phyloP scores from a whole-genome alignment of 2,888 invertebrate genomes.

The Oxystoma pomonae region DNA sequence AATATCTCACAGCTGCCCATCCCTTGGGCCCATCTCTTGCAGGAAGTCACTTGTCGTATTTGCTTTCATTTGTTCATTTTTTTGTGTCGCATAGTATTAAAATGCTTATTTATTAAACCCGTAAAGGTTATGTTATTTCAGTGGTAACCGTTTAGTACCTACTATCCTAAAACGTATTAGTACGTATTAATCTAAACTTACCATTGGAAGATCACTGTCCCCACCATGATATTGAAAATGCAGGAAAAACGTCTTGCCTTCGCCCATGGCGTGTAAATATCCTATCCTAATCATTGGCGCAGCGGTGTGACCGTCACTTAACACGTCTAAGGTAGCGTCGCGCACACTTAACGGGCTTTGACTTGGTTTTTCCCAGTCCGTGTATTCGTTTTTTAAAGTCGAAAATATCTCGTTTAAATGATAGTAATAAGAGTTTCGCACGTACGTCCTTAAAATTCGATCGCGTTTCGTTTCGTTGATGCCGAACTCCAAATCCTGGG shows the following conservation, averaged over 20 bases:
- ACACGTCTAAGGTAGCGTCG: slow-evolving; percentile 78
- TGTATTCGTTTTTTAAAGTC: slow-evolving; percentile 90
- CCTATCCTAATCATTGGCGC: slow-evolving; percentile 79
- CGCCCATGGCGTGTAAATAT: slow-evolving; percentile 72
- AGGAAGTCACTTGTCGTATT: too few relatives aligned
- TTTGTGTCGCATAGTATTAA: too few relatives aligned
- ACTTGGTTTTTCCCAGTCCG: slow-evolving; percentile 90
- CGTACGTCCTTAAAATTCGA: slow-evolving; percentile 84
- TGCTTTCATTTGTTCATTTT: too few relatives aligned
- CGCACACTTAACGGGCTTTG: slow-evolving; percentile 82
- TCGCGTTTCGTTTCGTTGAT: slow-evolving; percentile 85
- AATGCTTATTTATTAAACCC: too few relatives aligned
- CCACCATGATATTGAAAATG: slow-evolving; percentile 83
- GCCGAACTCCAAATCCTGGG: slow-evolving; percentile 84
- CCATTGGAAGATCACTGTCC: slow-evolving; percentile 67
- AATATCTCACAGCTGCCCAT: too few relatives aligned
- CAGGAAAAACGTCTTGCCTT: slow-evolving; percentile 80
- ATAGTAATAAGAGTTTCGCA: slow-evolving; percentile 90
- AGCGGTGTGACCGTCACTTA: slow-evolving; percentile 89
- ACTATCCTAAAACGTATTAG: too few relatives aligned
- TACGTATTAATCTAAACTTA: slow-evolving; percentile 46
- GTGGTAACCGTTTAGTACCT: too few relatives aligned
- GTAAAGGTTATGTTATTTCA: too few relatives aligned
- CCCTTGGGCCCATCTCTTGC: too few relatives aligned
- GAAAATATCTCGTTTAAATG: slow-evolving; percentile 94